These are phyloP conservation scores for Bufo bufo DNA, from an alignment of 2,113 vertebrate genomes.

Conservation along the genomic window DNA sequence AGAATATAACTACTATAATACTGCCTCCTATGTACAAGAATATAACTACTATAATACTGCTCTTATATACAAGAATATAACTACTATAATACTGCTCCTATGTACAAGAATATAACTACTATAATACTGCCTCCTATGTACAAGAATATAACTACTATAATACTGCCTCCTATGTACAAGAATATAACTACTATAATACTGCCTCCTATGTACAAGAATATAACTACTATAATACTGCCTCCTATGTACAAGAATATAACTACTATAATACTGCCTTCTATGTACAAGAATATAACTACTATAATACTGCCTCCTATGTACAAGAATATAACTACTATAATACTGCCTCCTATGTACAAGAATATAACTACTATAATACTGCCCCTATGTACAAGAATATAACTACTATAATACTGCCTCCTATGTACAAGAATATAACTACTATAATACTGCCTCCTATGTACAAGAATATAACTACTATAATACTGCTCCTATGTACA, in stretches of 20 bases:
- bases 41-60: slow-evolving; percentile 6
- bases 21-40: neutral
- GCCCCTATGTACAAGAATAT: neutral
- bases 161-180: neutral
- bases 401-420: slow-evolving; percentile 4
- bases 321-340: slow-evolving; percentile 5
- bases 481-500: too few relatives aligned
- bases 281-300: slow-evolving; percentile 2
- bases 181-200: slow-evolving; percentile 17
- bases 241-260: too few relatives aligned
- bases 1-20: too few relatives aligned
- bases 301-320: neutral
- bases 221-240: slow-evolving; percentile 12
- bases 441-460: too few relatives aligned
- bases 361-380: neutral
- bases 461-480: too few relatives aligned
- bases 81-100: slow-evolving; percentile 6
- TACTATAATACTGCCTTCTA: neutral
- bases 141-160: neutral
- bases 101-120: slow-evolving; percentile 2
- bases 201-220: neutral
- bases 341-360: neutral
- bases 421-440: neutral
- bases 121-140: neutral
- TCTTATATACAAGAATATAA: neutral